Conservation (phyloP, 2,113 vertebrate genomes). For the Actenoides lindsayi region DNA sequence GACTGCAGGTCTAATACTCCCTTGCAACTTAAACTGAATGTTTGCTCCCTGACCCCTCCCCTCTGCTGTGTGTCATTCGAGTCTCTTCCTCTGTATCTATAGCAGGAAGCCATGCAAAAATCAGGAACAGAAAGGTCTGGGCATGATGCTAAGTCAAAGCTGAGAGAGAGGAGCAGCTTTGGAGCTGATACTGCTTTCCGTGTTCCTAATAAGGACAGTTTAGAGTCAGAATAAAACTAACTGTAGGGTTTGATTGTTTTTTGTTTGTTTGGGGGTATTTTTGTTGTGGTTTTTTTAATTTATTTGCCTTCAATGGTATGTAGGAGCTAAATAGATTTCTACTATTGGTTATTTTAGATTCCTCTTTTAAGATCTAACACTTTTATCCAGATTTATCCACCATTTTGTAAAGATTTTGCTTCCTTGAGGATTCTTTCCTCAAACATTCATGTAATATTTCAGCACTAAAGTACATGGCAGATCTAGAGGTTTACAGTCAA, state of each 20-base stretch:
- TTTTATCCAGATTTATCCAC: not conserved
- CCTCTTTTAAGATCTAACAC: not conserved
- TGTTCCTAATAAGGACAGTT: not conserved
- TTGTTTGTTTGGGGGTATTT: not conserved
- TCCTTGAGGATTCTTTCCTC: not conserved
- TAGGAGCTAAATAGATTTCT: not conserved
- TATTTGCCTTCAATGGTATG: not conserved
- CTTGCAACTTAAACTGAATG: not conserved
- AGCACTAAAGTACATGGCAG: not conserved
- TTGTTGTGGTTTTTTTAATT: not conserved
- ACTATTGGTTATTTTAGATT: not conserved
- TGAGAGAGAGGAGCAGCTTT: not conserved
- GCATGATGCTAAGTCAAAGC: not conserved
- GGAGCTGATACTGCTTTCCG: not conserved
- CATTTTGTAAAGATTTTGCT: not conserved
- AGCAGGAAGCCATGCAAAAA: not conserved
- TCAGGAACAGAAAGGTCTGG: not conserved
- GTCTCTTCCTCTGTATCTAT: not conserved
- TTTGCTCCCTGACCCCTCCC: not conserved
- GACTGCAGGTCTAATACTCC: not conserved
- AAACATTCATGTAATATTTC: not conserved
- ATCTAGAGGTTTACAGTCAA: not conserved
- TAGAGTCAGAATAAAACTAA: not conserved
- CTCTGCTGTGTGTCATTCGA: not conserved
- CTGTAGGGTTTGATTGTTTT: not conserved